Base-by-base conservation (phyloP, 1,140 invertebrate species). In the Theocolax elegans region DNA sequence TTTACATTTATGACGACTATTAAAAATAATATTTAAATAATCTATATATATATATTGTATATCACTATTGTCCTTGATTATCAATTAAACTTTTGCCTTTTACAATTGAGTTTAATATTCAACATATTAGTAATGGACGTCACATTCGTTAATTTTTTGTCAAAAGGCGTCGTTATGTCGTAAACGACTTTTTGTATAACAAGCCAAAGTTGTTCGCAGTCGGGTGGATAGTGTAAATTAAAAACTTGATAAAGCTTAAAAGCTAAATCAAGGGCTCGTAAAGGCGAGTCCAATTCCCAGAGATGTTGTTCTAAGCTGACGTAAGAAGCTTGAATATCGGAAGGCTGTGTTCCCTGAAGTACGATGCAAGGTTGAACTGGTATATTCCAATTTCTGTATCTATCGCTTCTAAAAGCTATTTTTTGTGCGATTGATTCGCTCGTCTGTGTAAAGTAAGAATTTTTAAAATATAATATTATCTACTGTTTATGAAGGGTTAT, bases 161-260 rank as follows among this genome's bases (percentile, higher is more conserved):
- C 40, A 8, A 46, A 67, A 19, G 17, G 13, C 12, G 38, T 31
- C 1, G n/a, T 44, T 8, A 53, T 67, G 3, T 31, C 21, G n/a
- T 42, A 58, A 13, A 58, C 27, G 13, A 46, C 21, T 21, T 48
- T 56, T 31, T 67, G 40, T 19, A 59, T 8, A 31, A 67, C 35
- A 4, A 58, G 27, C 40, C 40, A 40, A n/a, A 67, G 29, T 38
- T 56, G 53, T 17, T 56, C 53, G 27, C 53, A 25, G 12, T 67
- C 51, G 1, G 31, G 23, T 1, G 54, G 49, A 44, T 66, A 66
- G 10, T 54, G 40, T 12, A 46, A 10, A 31, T 56, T 66, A n/a
- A 66, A 56, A 66, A 66, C 64, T 66, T 66, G 35, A 46, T 54
- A 54, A 3, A 66, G 31, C 44, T 66, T 44, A n/a, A 54, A 66